Percentiles rank a stretch among this genome's conserved stretches.
Conservation (phyloP, 2,888 invertebrate species). For the Trilocha varians region DNA sequence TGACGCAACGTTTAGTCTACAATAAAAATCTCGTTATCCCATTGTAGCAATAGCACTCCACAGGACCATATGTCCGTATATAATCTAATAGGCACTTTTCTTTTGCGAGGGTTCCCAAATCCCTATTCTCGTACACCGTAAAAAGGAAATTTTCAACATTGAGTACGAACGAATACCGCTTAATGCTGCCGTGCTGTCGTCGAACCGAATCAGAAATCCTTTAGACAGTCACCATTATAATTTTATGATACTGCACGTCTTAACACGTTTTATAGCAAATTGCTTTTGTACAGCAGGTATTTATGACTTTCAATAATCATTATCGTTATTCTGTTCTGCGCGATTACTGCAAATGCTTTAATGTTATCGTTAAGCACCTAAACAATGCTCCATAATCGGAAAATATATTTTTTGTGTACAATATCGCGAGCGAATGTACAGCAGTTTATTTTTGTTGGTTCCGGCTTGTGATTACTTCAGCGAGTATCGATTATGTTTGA, state of each 20-base stretch:
- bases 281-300: conserved; percentile 25
- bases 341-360: neutral
- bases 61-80: conserved; percentile 37
- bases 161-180: conserved; percentile 33
- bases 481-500: too few relatives aligned
- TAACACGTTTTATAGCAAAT: conserved; percentile 36
- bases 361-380: neutral
- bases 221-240: conserved; percentile 26
- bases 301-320: conserved; percentile 6
- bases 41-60: conserved; percentile 30
- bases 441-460: too few relatives aligned
- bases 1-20: neutral
- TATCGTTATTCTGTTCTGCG: conserved; percentile 6
- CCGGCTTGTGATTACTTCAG: too few relatives aligned
- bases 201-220: conserved; percentile 33
- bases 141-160: conserved; percentile 37
- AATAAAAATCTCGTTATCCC: conserved; percentile 37
- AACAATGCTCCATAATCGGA: too few relatives aligned
- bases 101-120: conserved; percentile 32
- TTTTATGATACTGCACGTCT: conserved; percentile 43
- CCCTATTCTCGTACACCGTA: conserved; percentile 47
- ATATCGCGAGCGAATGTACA: too few relatives aligned
- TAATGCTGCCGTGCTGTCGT: conserved; percentile 26
- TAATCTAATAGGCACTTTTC: conserved; percentile 37
- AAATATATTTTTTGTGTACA: too few relatives aligned